phyloP scores from a whole-genome alignment of 2,888 invertebrate species.

The Xanthorhoe designata region DNA sequence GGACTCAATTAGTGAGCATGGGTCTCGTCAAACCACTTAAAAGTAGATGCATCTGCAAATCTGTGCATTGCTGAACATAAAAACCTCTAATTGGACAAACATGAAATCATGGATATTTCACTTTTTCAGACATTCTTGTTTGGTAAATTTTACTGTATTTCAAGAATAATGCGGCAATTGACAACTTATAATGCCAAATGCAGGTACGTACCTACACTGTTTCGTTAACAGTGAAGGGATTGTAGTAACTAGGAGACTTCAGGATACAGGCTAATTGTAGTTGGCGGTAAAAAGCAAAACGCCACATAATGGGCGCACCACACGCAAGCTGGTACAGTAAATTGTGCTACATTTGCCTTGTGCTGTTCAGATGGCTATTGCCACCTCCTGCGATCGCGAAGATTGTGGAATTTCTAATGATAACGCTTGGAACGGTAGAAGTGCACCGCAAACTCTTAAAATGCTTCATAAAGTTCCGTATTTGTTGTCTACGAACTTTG shows the following conservation, averaged over 20 bases:
- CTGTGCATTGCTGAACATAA: background rate
- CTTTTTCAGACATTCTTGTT: background rate
- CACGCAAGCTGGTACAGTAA: slow-evolving; percentile 58
- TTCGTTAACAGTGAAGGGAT: background rate
- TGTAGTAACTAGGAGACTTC: slow-evolving; percentile 27
- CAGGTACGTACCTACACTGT: background rate
- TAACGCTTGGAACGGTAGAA: slow-evolving; percentile 9
- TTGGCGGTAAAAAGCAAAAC: slow-evolving; percentile 58
- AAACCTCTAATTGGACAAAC: background rate
- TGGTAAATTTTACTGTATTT: too few relatives aligned
- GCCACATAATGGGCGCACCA: slow-evolving; percentile 59
- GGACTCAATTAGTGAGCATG: slow-evolving; percentile 23
- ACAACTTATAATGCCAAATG: too few relatives aligned
- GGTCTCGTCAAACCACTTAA: slow-evolving; percentile 11
- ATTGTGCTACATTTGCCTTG: slow-evolving; percentile 45
- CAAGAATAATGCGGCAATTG: too few relatives aligned
- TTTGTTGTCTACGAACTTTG: slow-evolving; percentile 11
- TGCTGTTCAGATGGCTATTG: slow-evolving; percentile 32
- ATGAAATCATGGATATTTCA: background rate
- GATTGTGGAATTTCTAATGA: slow-evolving; percentile 26
- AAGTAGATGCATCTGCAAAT: background rate
- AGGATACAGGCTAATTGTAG: slow-evolving; percentile 44
- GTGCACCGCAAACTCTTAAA: slow-evolving; percentile 19
- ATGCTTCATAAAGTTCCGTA: slow-evolving; percentile 15
- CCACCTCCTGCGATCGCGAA: slow-evolving; percentile 36